Evolutionary conservation across 2,797 vertebrate species (phyloP), one percentile per base, ranked within the genome.

Genomic region (Neosilurus mollespiculum): DNA sequence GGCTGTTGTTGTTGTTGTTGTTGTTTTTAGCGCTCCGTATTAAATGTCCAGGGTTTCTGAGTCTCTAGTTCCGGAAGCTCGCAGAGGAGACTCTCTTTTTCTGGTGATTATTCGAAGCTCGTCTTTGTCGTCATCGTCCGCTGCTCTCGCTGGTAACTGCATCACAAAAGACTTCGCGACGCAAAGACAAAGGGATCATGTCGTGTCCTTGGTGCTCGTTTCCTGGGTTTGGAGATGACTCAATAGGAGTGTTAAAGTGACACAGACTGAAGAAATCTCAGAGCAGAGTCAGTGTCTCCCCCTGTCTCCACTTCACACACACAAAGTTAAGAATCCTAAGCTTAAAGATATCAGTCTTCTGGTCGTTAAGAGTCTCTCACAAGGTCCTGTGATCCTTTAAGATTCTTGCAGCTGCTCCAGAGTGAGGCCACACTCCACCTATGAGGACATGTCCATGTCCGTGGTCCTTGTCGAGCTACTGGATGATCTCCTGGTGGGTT

Each of bases 401-500:
- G 61, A 83, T 78, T 59, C 24, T n/a, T 54, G 56, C n/a, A 56
- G 26, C 22, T 65, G 49, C 54, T n/a, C 49, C 64, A 26, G 15
- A 56, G 14, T 3, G 72, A 67, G 30, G 16, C 54, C 9, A 9
- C 1, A 6, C 62, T 81, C 49, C 58, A 83, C 73, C 73, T 54
- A 64, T n/a, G 20, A 78, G 22, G 59, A 75, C 30, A 22, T 20
- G 15, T 69, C 22, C 51, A 15, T 15, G 24, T 26, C 15, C 26
- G 9, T n/a, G 10, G 51, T 87, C 90, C 92, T 92, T 93, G 91
- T 93, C 90, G 90, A 89, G 88, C 85, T 86, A 88, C 81, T 91
- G 92, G 93, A 89, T 90, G 89, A 89, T 88, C 90, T 84, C 90
- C 87, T 89, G 88, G 86, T 88, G 90, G 92, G 92, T 93, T 93